Base-by-base conservation (phyloP, 1,140 invertebrate species). In the Stratiolaelaps scimitus region DNA sequence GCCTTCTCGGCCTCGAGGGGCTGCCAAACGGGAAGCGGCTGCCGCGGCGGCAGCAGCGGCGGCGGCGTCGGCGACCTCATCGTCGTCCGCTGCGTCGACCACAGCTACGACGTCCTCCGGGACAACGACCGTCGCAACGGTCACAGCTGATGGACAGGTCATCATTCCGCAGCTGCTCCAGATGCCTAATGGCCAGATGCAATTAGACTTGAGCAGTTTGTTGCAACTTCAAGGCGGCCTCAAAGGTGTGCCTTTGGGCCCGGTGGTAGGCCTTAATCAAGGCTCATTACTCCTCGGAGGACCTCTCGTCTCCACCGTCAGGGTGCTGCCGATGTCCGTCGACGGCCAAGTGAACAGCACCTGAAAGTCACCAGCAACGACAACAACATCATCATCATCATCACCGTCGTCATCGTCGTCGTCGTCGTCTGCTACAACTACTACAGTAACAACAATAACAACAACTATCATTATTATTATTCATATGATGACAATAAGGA, bases 301-400 rank as follows among this genome's bases (percentile, higher is more conserved):
- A 26, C 23, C 53, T 17, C 53, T 60, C 53, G 53, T 60, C 34
- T 60, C 53, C 26, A 60, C 53, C 26, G 53, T 60, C 10, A 60
- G 53, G 34, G 53, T 60, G 13, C 23, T 60, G 15, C 53, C 53
- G 13, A 34, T 60, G n/a, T 26, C 26, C 10, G 34, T 60, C 20
- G 53, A 60, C 34, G 53, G 53, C 53, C 26, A 34, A 26, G 53
- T 60, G 53, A 26, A 60, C 26, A 60, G 53, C 53, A 60, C 53
- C 26, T 60, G 34, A 60, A 20, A 17, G 6, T 2, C 53, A 26
- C 26, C 10, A 15, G 53, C 34, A 26, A 60, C 26, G 5, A 10
- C 10, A 40, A 40, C 34, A 40, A 40, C 5, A 40, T 6, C 10
- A 40, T 10, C 34, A 40, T 6, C 4, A 40, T 4, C 5, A 40